A percentile compares a stretch with the other conserved stretches of the same genome.
Conservation (phyloP, 2,113 vertebrate genomes). For the Lagopus leucura region DNA sequence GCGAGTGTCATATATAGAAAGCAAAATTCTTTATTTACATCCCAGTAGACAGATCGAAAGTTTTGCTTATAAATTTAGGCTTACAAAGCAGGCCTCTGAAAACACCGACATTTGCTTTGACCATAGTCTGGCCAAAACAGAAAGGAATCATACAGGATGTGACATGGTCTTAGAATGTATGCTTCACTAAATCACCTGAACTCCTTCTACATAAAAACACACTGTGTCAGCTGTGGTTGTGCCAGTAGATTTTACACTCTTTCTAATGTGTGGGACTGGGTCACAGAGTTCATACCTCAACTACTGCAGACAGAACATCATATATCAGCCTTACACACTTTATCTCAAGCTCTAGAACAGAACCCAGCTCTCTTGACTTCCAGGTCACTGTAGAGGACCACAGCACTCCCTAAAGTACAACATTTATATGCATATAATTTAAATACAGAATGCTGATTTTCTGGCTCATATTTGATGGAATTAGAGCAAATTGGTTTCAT, state of each 20-base stretch:
- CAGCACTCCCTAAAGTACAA: background rate
- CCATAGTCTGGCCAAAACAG: background rate
- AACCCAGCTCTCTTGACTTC: background rate
- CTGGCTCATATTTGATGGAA: rapidly evolving
- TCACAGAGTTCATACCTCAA: background rate
- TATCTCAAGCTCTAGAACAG: background rate
- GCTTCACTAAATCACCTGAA: background rate
- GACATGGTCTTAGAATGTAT: background rate
- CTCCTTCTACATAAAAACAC: background rate
- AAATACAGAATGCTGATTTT: background rate
- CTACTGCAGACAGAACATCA: background rate
- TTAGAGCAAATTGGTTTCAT: background rate
- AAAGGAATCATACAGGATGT: background rate
- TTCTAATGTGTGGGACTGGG: background rate
- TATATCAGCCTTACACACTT: background rate
- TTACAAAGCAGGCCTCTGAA: background rate
- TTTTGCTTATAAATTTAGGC: background rate
- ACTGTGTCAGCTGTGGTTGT: background rate
- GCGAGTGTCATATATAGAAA: background rate
- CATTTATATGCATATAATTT: background rate
- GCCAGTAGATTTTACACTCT: background rate
- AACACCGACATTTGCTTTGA: background rate
- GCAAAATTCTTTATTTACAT: background rate
- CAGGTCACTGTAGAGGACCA: background rate
- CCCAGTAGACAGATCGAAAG: background rate